These are phyloP conservation scores for Himalopsyche japonica DNA, from an alignment of 2,888 invertebrate species.

Conservation along the genomic window DNA sequence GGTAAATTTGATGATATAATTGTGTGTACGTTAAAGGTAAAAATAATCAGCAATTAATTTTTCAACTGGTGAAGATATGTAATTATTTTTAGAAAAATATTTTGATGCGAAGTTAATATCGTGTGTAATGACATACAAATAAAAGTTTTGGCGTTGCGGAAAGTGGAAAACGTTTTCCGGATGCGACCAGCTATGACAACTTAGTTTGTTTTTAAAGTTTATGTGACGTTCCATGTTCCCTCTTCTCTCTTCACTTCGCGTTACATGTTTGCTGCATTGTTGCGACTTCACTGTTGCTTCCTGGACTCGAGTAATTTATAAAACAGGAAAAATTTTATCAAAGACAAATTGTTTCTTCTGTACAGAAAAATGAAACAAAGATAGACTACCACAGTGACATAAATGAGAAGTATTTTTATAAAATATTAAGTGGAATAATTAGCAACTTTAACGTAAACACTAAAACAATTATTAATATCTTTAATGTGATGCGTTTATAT, in stretches of 20 bases:
- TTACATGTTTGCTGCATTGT: conserved; percentile 1
- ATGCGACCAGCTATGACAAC: conserved; percentile 5
- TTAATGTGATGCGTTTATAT: no score
- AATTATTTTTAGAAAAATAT: not conserved
- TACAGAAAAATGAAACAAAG: not conserved
- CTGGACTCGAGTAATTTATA: not conserved
- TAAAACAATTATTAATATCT: no score
- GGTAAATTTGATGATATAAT: no score
- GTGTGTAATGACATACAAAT: not conserved
- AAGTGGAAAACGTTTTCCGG: not conserved
- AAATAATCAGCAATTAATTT: no score
- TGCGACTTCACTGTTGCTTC: not conserved
- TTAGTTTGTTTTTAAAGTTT: conserved; percentile 4
- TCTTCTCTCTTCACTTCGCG: conserved; percentile 4
- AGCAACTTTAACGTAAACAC: no score
- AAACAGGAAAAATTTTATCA: not conserved
- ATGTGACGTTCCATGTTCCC: not conserved
- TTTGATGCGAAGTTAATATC: not conserved
- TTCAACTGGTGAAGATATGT: not conserved
- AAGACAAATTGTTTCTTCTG: not conserved
- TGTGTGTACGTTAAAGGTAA: no score
- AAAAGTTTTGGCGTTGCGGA: not conserved
- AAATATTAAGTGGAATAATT: no score
- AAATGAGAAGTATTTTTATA: no score
- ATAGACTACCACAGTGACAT: not conserved